Base-by-base conservation (phyloP, 1,140 invertebrate genomes). In the Drosophila watanabei region DNA sequence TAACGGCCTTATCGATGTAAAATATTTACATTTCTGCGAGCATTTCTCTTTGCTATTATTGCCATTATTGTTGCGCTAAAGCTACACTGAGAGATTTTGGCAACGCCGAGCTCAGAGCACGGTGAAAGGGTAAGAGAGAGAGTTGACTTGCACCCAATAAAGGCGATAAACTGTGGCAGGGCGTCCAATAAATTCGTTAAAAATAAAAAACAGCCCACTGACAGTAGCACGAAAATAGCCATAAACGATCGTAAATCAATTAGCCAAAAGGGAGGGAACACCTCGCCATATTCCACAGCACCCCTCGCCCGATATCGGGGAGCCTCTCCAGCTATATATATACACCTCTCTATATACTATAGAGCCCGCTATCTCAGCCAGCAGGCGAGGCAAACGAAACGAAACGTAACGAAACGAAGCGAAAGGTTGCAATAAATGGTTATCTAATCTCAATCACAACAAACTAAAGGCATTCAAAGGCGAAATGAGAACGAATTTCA, bases 1-100 rank as follows among this genome's bases (percentile, higher is more conserved):
- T 68, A 72, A 64, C 39, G 43, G 62, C 45, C 77, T 92, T 92
- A 92, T 92, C 91, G 79, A 79, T 92, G 91, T 92, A 91, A 92
- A 92, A 92, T 92, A 92, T 92, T 92, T 90, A 91, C 87, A 90
- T 91, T 91, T 86, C 87, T 83, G 66, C 85, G 82, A 82, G 85
- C 79, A 80, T 77, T 58, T 72, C 62, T 68, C 45, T 63, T 32
- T 32, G 62, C 39, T 46, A 49, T 46, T 60, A 56, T 79, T 73
- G 32, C 33, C 52, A 56, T 60, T 59, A 57, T 48, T 65, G 60
- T 79, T 62, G 56, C 80, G 52, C 52, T 37, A 28, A 7, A 24
- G 30, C 43, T 63, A 66, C 54, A 51, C 70, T 54, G 46, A 52
- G 39, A 30, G 45, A 61, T 32, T 54, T 54, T 41, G 52, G 37